A percentile compares a stretch with the other conserved stretches of the same genome.
Conservation (phyloP, 2,113 vertebrate genomes). For the Actenoides lindsayi region DNA sequence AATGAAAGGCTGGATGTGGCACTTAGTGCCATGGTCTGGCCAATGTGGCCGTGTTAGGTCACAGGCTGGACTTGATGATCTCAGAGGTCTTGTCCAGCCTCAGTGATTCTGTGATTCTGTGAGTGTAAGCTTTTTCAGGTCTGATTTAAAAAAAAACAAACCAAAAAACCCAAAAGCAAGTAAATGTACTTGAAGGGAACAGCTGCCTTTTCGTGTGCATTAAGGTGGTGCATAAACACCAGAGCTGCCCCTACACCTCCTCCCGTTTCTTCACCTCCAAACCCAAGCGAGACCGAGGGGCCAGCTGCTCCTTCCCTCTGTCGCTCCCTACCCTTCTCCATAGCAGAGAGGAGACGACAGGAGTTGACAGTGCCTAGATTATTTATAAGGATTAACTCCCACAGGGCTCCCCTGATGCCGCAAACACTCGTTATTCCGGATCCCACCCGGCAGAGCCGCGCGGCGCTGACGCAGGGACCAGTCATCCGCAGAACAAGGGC, state of each 20-base stretch:
- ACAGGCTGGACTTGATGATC: too few species aligned
- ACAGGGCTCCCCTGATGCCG: background rate
- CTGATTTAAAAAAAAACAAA: background rate
- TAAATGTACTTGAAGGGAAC: background rate
- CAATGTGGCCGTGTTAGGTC: too few species aligned
- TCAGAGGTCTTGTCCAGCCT: too few species aligned
- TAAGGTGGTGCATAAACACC: background rate
- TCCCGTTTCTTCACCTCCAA: background rate
- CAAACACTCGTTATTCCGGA: background rate
- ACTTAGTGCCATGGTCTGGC: too few species aligned
- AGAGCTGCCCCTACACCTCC: background rate
- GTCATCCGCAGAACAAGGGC: background rate
- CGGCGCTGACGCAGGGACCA: background rate
- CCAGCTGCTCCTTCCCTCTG: background rate
- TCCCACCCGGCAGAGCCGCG: background rate
- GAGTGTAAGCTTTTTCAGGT: background rate
- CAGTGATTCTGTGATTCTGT: too few species aligned
- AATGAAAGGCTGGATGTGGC: too few species aligned
- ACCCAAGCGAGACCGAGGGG: background rate
- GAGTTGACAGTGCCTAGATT: slow-evolving; percentile 37
- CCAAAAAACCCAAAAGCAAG: background rate
- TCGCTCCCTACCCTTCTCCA: background rate
- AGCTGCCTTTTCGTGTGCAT: background rate
- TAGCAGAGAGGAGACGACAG: background rate
- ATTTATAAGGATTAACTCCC: slow-evolving; percentile 35